phyloP scores from a whole-genome alignment of 2,888 invertebrate species.

The Noctua janthe region DNA sequence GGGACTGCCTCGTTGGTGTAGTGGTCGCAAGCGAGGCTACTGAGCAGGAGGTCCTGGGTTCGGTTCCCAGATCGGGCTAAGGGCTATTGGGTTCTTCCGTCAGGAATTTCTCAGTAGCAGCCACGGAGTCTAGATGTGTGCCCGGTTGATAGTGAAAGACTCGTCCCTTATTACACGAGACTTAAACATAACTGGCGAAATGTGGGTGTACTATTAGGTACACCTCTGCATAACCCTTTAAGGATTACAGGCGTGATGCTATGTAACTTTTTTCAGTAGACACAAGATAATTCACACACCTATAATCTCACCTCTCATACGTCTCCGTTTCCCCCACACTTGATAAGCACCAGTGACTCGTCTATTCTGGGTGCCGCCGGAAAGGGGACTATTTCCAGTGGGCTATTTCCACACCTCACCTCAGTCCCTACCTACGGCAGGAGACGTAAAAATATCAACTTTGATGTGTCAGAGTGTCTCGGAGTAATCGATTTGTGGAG shows the following conservation, averaged over 20 bases:
- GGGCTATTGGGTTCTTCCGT: background rate
- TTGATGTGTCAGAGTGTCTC: slow-evolving; percentile 33
- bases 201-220: no score
- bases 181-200: no score
- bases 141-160: no score
- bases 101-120: background rate
- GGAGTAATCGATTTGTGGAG: slow-evolving; percentile 34
- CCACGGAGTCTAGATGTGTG: no score
- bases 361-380: slow-evolving; percentile 71
- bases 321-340: slow-evolving; percentile 17
- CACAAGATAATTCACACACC: background rate
- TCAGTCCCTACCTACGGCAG: slow-evolving; percentile 53
- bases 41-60: background rate
- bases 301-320: slow-evolving; percentile 11
- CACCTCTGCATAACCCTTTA: no score
- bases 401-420: slow-evolving; percentile 71
- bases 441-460: slow-evolving; percentile 56
- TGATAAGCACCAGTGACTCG: slow-evolving; percentile 59
- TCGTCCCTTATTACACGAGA: no score
- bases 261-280: background rate
- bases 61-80: background rate
- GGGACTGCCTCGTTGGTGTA: background rate
- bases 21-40: no score
- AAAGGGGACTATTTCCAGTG: slow-evolving; percentile 74
- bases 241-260: background rate